These are phyloP conservation scores for Arizona elegans DNA, from an alignment of 2,113 vertebrate genomes.

Conservation along the genomic window DNA sequence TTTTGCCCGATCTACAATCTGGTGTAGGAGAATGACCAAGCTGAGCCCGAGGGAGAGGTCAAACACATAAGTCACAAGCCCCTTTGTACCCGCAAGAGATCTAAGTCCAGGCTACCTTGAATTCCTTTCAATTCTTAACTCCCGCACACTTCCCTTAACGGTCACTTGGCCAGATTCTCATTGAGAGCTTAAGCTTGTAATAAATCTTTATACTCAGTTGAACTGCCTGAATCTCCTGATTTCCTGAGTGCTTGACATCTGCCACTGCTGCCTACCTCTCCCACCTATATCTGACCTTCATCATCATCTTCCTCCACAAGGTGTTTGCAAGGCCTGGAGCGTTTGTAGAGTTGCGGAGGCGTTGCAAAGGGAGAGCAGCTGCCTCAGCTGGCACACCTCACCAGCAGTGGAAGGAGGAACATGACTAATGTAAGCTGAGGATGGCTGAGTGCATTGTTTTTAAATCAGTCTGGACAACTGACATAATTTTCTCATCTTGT, in stretches of 20 bases:
- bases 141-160: background rate
- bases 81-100: background rate
- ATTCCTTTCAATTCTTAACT: background rate
- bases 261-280: background rate
- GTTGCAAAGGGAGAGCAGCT: background rate
- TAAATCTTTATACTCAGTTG: background rate
- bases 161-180: background rate
- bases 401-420: background rate
- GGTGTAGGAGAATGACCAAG: background rate
- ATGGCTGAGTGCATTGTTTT: background rate
- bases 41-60: background rate
- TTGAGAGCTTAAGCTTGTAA: background rate
- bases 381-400: background rate
- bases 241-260: background rate
- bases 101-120: background rate
- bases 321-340: background rate
- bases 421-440: background rate
- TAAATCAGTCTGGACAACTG: background rate
- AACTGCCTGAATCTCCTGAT: background rate
- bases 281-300: background rate
- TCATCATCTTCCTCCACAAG: background rate
- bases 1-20: background rate
- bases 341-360: background rate
- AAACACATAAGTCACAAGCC: background rate
- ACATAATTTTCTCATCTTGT: background rate